phyloP scores from a whole-genome alignment of 2,113 vertebrate genomes.

The Thymallus thymallus region DNA sequence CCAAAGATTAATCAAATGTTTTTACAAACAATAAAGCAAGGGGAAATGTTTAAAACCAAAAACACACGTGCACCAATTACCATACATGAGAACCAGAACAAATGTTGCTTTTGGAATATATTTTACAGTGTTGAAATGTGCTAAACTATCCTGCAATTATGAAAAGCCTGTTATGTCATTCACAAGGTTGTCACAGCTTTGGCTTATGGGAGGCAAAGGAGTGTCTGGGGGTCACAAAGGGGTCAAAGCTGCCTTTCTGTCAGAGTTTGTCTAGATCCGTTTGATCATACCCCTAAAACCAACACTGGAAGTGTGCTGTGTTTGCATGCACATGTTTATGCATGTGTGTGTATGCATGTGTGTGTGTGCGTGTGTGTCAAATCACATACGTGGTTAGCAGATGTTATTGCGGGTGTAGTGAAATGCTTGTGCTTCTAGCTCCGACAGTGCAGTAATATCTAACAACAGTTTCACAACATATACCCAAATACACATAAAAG shows the following conservation, averaged over 20 bases:
- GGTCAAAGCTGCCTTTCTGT: slow-evolving; percentile 50
- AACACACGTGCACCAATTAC: slow-evolving; percentile 40
- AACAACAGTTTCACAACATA: too few species aligned
- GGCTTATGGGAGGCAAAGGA: slow-evolving; percentile 40
- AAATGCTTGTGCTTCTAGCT: too few species aligned
- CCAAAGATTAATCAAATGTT: slow-evolving; percentile 61
- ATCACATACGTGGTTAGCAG: too few species aligned
- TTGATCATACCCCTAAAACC: slow-evolving; percentile 54
- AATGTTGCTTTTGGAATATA: slow-evolving; percentile 28
- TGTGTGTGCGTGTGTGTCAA: neutral
- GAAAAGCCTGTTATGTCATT: slow-evolving; percentile 22
- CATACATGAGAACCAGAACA: neutral
- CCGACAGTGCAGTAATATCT: too few species aligned
- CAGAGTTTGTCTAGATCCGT: slow-evolving; percentile 42
- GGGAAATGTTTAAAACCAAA: slow-evolving; percentile 55
- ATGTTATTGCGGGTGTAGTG: too few species aligned
- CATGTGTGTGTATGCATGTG: slow-evolving; percentile 11
- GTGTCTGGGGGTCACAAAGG: slow-evolving; percentile 51
- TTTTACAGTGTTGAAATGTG: slow-evolving; percentile 24
- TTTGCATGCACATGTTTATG: neutral
- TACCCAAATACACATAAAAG: too few species aligned
- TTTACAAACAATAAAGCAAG: slow-evolving; percentile 63
- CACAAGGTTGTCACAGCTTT: slow-evolving; percentile 31
- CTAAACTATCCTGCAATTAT: slow-evolving; percentile 17
- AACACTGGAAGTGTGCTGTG: slow-evolving; percentile 18